phyloP scores from a whole-genome alignment of 2,113 vertebrate species.

The Dipodomys spectabilis region DNA sequence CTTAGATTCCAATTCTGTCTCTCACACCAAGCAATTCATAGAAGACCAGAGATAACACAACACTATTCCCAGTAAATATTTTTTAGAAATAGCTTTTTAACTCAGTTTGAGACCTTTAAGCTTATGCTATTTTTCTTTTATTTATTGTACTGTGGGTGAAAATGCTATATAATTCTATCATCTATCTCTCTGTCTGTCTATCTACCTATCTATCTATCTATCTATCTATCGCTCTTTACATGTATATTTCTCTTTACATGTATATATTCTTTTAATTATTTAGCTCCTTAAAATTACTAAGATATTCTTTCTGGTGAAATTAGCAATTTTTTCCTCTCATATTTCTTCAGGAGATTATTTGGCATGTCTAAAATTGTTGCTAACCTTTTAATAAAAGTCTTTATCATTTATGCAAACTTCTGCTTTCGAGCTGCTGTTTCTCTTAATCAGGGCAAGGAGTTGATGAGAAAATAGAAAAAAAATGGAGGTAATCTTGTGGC shows the following conservation, averaged over 20 bases:
- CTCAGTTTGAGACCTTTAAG: neutral
- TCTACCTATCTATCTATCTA: too few species aligned
- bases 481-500: neutral
- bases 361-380: neutral
- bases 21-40: neutral
- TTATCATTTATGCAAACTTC: neutral
- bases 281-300: conserved; percentile 25
- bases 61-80: neutral
- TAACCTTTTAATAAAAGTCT: neutral
- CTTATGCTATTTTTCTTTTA: neutral
- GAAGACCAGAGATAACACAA: neutral
- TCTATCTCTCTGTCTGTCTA: too few species aligned
- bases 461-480: neutral
- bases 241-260: too few species aligned
- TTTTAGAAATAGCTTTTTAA: neutral
- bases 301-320: neutral
- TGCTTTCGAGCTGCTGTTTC: neutral
- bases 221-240: too few species aligned
- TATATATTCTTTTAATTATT: conserved; percentile 19
- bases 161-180: neutral
- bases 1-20: neutral
- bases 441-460: neutral
- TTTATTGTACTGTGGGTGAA: neutral
- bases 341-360: conserved; percentile 35
- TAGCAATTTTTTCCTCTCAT: neutral